Percentiles rank a stretch among this genome's conserved stretches.
Evolutionary conservation across 1,140 invertebrate species (phyloP).

Genomic region (Procambarus clarkii): DNA sequence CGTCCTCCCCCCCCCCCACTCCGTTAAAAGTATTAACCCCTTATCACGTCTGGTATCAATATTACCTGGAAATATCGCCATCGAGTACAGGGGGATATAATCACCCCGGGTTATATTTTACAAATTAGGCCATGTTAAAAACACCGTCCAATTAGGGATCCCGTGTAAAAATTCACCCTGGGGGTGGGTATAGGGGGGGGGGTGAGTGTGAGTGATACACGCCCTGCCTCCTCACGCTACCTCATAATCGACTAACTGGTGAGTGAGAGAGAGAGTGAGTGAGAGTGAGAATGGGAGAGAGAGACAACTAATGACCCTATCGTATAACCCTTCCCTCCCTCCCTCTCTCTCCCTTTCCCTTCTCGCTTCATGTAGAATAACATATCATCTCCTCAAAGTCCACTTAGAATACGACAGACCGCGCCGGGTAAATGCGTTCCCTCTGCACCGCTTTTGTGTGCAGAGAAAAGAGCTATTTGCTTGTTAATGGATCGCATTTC

Average conservation of each 20-base stretch:
- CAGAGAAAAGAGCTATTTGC: conserved; percentile 73
- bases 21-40: conserved; percentile 17
- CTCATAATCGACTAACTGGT: background rate
- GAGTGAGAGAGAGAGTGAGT: too few species aligned
- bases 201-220: background rate
- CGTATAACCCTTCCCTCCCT: conserved; percentile 14
- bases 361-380: conserved; percentile 67
- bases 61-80: conserved; percentile 34
- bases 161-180: background rate
- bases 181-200: background rate
- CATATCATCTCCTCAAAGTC: conserved; percentile 71
- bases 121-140: conserved; percentile 46
- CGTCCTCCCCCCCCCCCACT: background rate
- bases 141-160: conserved; percentile 1
- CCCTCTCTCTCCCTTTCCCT: conserved; percentile 5
- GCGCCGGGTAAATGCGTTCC: conserved; percentile 69
- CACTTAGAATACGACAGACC: conserved; percentile 69
- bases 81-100: background rate
- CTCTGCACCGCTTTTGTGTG: conserved; percentile 70
- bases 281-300: conserved; percentile 1
- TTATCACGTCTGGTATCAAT: conserved; percentile 30
- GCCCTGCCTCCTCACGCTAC: background rate
- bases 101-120: conserved; percentile 30
- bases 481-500: conserved; percentile 73
- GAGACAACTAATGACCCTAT: background rate